A percentile compares a stretch with the other conserved stretches of the same genome.
Evolutionary conservation across 2,113 vertebrate genomes (phyloP).

Genomic region (Ranitomeya variabilis): DNA sequence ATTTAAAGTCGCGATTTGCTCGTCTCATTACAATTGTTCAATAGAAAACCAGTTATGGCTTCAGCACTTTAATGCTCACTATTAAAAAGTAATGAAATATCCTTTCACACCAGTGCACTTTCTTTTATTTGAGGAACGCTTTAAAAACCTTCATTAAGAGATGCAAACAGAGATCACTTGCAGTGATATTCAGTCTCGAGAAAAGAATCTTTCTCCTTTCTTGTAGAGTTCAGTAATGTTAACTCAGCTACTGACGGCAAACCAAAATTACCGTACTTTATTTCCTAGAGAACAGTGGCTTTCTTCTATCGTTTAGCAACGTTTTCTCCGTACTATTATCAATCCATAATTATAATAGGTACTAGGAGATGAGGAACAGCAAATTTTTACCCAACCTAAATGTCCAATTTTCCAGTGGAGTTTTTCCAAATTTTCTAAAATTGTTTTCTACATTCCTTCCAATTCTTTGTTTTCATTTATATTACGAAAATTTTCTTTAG

Average conservation of each 20-base stretch:
- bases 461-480: neutral
- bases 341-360: neutral
- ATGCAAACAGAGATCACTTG: conserved; percentile 29
- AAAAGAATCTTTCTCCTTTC: neutral
- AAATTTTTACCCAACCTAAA: neutral
- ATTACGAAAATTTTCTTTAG: no score
- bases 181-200: neutral
- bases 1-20: conserved; percentile 35
- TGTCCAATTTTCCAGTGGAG: neutral
- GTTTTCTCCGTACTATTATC: neutral
- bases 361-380: neutral
- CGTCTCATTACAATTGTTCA: conserved; percentile 32
- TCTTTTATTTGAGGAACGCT: neutral
- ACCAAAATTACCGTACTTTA: neutral
- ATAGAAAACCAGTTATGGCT: conserved; percentile 34
- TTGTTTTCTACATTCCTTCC: neutral
- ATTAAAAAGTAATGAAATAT: conserved; percentile 24
- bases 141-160: conserved; percentile 23
- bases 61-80: conserved; percentile 28
- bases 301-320: neutral
- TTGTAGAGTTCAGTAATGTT: neutral
- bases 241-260: neutral
- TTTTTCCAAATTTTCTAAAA: neutral
- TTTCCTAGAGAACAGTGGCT: neutral
- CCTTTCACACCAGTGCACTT: conserved; percentile 22